Base-by-base conservation (phyloP, 1,140 invertebrate genomes). In the Halotydeus destructor region DNA sequence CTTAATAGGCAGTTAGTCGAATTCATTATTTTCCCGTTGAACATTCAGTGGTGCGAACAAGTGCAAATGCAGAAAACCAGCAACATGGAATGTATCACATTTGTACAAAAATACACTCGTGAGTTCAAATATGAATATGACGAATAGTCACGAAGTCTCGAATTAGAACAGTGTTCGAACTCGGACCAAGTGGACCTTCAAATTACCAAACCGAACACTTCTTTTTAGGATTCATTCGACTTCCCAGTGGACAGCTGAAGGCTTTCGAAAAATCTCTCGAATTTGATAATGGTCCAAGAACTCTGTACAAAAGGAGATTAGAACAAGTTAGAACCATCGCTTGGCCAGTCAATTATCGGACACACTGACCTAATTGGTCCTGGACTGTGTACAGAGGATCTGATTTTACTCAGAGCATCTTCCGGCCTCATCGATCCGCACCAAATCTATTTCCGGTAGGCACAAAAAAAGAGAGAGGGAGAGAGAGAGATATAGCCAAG, bases 351-450 rank as follows among this genome's bases (percentile, higher is more conserved):
- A 5, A 22, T 37, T 9, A 12, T 30, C 16, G 9, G 3, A 6
- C 22, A 35, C 21, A 33, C 12, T 33, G 44, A 67, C 66, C 89
- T 66, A 11, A 96, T 80, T 0, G 80, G 75, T 6, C 86, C 88
- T 1, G 89, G 88, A 9, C 86, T 85, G 57, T 97, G 91, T 6
- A 89, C 85, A 4, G 85, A 85, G 9, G 85, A 89, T 27, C 86
- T 71, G 37, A 96, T 72, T 64, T 93, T 93, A 21, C 78, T 85
- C 2, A 89, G 60, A 35, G 89, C 85, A 52, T 94, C 88, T 63
- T 97, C 85, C 3, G 83, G 83, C 49, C 86, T 69, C 83, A 91
- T 93, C 0, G 82, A 79, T 5, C 89, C 89, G 57, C 89, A 97
- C 89, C 89, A 97, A 34, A 97, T 94, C 67, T 63, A 38, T 6